Evolutionary conservation across 2,888 invertebrate species (phyloP), one percentile per base, ranked within the genome.

Genomic region (Cartodere bifasciata): DNA sequence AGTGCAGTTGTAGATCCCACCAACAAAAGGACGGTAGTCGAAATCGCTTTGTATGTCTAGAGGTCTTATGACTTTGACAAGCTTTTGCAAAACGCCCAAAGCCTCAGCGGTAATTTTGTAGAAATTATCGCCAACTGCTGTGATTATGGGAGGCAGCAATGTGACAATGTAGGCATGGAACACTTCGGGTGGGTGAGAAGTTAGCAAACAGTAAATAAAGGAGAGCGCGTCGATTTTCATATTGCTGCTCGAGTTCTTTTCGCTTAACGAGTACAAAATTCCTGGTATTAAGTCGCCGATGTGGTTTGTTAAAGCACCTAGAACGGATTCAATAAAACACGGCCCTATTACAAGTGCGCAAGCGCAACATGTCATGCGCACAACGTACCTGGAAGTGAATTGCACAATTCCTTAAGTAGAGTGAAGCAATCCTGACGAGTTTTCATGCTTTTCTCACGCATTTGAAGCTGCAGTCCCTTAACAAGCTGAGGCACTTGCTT

Each of bases 51-150:
- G 40, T 31, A 37, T 52, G 75, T 81, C 79, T 27, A 85, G 62
- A 0, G 92, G 92, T 14, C 90, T 70, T 50, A 95, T 86, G 28
- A 95, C 91, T 64, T 87, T 87, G 13, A 95, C 90, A 36, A 97
- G 67, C 41, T 91, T 87, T 57, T 95, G 94, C 38, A 94, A 67
- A 11, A 95, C 94, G 13, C 87, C 64, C 31, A 97, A 65, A 2
- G 95, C 95, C 59, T 97, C 97, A 0, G 95, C 94, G 2, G 92
- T 90, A 46, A 98, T 95, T 67, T 98, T 98, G 65, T 98, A 98
- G 66, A 98, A 98, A 24, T 82, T 80, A 67, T 98, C 98, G 30
- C 82, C 80, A 13, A 97, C 92, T 20, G 91, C 84, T 35, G 77
- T 69, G 27, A 92, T 78, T 27, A 97, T 80, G 3, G 91, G 80